Base-by-base conservation (phyloP, 1,140 invertebrate genomes). In the Aleiodes sp. region DNA sequence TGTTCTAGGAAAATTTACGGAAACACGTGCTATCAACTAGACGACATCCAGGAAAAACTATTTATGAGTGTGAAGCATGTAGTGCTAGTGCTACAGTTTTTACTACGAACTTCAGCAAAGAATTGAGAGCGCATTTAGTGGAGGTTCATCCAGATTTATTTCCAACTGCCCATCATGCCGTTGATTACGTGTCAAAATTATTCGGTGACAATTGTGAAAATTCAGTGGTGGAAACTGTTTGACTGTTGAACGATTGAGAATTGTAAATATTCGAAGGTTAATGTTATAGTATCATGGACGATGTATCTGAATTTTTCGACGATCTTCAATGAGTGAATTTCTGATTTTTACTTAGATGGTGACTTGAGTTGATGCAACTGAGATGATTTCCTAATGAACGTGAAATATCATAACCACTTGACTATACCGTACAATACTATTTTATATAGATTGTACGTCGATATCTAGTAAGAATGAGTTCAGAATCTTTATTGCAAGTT, bases 1-100 rank as follows among this genome's bases (percentile, higher is more conserved):
- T 71, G 52, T 77, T 85, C 14, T 86, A 94, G 91, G 94, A 96
- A 81, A 96, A 96, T 81, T 87, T 97, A 4, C 88, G 94, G 1
- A 96, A 96, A 76, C 95, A 97, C 82, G 90, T 95, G 3, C 80
- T 95, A 0, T 91, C 90, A n/a, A 94, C 93, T 1, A 91, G 88
- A 61, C 90, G 92, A 46, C 95, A 97, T 82, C 87, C 89, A 0
- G 94, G 93, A 3, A 89, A 92, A 76, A 90, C 82, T 66, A 88
- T 96, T 8, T 96, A 96, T 83, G 89, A 92, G 26, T 97, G 94
- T 78, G 84, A 87, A 24, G 83, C 87, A 52, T 94, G 93, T 77
- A 52, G 31, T 2, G 70, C 61, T 1, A 72, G 62, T 75, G 80
- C 57, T 66, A 16, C 33, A 31, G 82, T 70, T 28, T 92, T 86